Percentiles rank a stretch among this genome's conserved stretches.
phyloP scores from a whole-genome alignment of 2,888 invertebrate species.

The Pyrocoelia pectoralis region DNA sequence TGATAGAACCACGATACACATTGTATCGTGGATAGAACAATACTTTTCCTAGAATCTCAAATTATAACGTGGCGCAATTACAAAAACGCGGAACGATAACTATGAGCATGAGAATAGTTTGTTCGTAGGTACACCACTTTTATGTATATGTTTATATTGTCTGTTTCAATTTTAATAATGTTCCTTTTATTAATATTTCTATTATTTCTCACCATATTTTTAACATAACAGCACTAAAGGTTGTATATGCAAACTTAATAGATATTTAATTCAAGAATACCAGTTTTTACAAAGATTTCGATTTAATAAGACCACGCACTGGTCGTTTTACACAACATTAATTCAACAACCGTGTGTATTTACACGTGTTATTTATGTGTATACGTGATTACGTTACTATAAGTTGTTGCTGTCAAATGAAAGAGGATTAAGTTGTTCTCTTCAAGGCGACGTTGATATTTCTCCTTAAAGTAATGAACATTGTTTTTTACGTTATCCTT shows the following conservation, averaged over 20 bases:
- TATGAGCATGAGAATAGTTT: too few species aligned
- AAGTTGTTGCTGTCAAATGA: slow-evolving; percentile 39
- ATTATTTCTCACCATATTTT: too few species aligned
- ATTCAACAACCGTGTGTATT: slow-evolving; percentile 44
- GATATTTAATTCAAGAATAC: slow-evolving; percentile 6
- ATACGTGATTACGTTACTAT: slow-evolving; percentile 42
- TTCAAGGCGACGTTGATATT: neutral
- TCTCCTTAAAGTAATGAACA: neutral
- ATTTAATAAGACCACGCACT: slow-evolving; percentile 50
- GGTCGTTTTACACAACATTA: slow-evolving; percentile 49
- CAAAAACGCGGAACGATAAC: too few species aligned
- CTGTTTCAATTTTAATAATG: too few species aligned
- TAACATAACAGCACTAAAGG: too few species aligned
- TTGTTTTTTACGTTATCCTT: neutral
- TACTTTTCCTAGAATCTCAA: too few species aligned
- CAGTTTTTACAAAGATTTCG: slow-evolving; percentile 24
- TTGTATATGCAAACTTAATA: neutral
- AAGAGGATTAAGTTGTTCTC: slow-evolving; percentile 41
- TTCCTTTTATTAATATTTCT: too few species aligned
- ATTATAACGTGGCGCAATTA: too few species aligned
- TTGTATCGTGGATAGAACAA: too few species aligned
- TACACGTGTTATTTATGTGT: slow-evolving; percentile 43
- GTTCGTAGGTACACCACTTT: too few species aligned
- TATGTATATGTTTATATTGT: too few species aligned
- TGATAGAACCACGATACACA: too few species aligned